Evolutionary conservation across 2,113 vertebrate species (phyloP).

Genomic region (Syrrhaptes paradoxus): DNA sequence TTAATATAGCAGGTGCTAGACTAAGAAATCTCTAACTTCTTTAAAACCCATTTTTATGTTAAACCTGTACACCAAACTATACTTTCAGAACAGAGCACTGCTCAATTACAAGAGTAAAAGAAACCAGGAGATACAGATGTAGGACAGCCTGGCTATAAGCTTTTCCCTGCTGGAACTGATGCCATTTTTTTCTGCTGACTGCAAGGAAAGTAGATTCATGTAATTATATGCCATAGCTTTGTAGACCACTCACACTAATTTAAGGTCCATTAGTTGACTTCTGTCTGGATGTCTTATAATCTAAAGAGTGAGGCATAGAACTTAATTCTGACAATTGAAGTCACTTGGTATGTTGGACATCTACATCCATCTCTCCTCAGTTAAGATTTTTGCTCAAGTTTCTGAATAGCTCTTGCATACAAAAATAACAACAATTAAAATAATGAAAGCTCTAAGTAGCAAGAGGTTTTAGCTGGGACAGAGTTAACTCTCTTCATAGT

Average conservation of each 20-base stretch:
- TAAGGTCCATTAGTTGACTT: constrained; percentile 28
- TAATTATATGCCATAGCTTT: neutral
- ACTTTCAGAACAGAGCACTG: neutral
- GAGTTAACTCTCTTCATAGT: too few species aligned
- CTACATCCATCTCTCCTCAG: neutral
- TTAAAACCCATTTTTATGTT: neutral
- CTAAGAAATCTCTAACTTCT: neutral
- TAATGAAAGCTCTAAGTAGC: neutral
- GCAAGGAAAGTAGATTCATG: neutral
- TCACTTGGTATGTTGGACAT: neutral
- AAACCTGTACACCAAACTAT: neutral
- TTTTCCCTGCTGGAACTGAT: neutral
- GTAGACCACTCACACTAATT: neutral
- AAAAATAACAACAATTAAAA: neutral
- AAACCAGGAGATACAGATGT: neutral
- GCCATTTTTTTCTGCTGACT: neutral
- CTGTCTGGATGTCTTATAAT: neutral
- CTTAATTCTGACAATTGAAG: neutral
- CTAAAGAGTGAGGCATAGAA: neutral
- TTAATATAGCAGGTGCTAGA: neutral
- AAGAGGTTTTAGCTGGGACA: neutral
- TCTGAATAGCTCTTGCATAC: neutral
- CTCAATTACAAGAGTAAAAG: neutral
- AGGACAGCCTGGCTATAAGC: neutral
- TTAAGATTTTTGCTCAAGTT: neutral